Evolutionary conservation across 2,113 vertebrate species (phyloP), one percentile per base, ranked within the genome.

Genomic region (Vimba vimba): DNA sequence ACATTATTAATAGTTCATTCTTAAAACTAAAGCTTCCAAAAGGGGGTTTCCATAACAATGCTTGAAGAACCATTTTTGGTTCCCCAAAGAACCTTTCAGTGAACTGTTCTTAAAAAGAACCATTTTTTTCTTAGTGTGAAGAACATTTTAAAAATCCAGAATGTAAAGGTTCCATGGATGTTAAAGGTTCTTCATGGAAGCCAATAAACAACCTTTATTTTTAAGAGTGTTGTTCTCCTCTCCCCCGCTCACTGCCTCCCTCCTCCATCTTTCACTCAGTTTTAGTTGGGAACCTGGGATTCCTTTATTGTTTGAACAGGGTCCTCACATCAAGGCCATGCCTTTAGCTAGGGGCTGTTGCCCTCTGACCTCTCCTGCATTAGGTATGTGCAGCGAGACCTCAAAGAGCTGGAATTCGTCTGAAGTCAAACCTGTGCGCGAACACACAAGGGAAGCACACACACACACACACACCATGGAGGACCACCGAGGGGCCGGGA

Each of bases 231-330:
- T 52, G 55, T 23, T 82, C 50, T 82, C 39, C 80, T 60, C 27
- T 69, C 33, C 33, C 66, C 43, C 39, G 88, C 87, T 91, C 92
- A 91, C 91, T 88, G 89, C 90, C 91, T 93, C 90, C 91, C 92
- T 92, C 90, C 91, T 93, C 68, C 79, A 64, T 86, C 91, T 92
- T 90, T 93, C 93, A 50, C 62, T 64, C 78, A 36, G 78, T 77
- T 27, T 15, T 71, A 85, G 74, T 66, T 88, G 91, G 55, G 91
- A 95, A 95, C 93, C 94, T 94, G 93, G 93, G 94, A 95, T 95
- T 92, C 92, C 93, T 93, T 93, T 92, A 93, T 93, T 95, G 94
- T 95, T 95, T 95, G 94, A 95, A 94, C 93, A 95, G 93, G 93
- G 93, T 92, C 88, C 89, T 92, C 94, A 94, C 94, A 91, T 94